Evolutionary conservation across 2,797 vertebrate genomes (phyloP), one percentile per base, ranked within the genome.

Genomic region (Adrianichthys oophorus): DNA sequence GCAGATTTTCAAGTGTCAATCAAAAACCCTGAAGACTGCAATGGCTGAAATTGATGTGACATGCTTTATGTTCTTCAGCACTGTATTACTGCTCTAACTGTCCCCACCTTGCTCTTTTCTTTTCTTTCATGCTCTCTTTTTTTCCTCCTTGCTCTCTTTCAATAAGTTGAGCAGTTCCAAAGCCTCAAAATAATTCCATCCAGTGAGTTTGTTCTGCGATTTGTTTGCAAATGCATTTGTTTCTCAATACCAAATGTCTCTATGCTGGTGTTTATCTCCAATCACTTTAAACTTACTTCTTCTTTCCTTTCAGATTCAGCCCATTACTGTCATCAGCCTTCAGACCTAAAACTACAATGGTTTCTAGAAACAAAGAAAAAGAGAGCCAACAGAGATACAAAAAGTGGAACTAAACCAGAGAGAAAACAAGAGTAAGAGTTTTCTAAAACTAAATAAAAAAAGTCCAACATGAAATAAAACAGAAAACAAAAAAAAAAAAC

Each of bases 151-250:
- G 49, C 63, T 69, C 60, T 61, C 59, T 78, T 85, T 73, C 66
- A 65, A 79, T 79, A 83, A 90, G 77, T 83, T 87, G 79, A 88
- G 82, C 78, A 65, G 82, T 85, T 77, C 80, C 68, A 73, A 85
- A 80, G 74, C 83, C 51, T 61, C 67, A 85, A 87, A 90, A 71
- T 88, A 79, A 87, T 88, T 89, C 78, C 65, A 90, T 91, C 90
- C 87, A 85, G 72, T 80, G 54, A 82, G 79, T 81, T 79, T 82
- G 81, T 88, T 90, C 90, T 90, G 89, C 83, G 72, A 90, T 90
- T 89, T 88, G 84, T 87, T 89, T 88, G 81, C 82, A 87, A 85
- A 90, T 89, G 78, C 87, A 79, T 65, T 61, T 68, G 70, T 59
- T 77, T 63, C 68, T 70, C 47, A 4, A 64, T 61, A 59, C 63